These are phyloP conservation scores for Sphyrna mokarran DNA, from an alignment of 2,113 vertebrate genomes.

Conservation along the genomic window DNA sequence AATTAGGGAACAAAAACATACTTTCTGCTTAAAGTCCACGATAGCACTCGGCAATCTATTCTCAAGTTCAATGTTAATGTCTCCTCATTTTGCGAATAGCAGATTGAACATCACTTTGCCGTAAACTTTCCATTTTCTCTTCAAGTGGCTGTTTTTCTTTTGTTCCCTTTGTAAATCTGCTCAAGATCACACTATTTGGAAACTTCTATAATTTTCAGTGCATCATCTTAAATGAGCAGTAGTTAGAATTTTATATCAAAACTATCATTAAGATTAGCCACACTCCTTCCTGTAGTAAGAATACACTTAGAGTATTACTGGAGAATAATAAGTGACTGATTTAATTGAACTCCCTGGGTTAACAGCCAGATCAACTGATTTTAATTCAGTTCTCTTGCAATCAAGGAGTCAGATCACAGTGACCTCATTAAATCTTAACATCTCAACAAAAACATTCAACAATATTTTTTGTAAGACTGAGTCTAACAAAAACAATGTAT, in stretches of 20 bases:
- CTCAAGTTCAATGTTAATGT: neutral
- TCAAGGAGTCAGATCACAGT: neutral
- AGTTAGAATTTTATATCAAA: neutral
- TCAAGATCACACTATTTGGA: neutral
- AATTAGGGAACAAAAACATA: neutral
- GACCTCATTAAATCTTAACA: too few species aligned
- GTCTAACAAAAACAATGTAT: too few species aligned
- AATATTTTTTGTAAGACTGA: too few species aligned
- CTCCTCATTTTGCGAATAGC: neutral
- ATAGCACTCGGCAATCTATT: neutral
- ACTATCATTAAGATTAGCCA: neutral
- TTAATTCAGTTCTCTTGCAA: neutral
- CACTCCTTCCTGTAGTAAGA: neutral
- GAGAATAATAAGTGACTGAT: neutral
- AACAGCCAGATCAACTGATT: neutral
- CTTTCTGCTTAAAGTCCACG: neutral
- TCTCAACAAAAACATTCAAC: too few species aligned
- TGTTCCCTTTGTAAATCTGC: neutral
- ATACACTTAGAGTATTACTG: neutral
- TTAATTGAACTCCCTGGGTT: neutral
- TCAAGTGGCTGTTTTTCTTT: neutral
- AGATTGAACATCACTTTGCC: neutral
- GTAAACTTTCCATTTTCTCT: neutral
- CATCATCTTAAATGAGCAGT: neutral
- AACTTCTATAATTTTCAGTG: neutral